Evolutionary conservation across 37 sponge, comb jelly and placozoan genomes (phyloP).

Genomic region (Amphimedon queenslandica): DNA sequence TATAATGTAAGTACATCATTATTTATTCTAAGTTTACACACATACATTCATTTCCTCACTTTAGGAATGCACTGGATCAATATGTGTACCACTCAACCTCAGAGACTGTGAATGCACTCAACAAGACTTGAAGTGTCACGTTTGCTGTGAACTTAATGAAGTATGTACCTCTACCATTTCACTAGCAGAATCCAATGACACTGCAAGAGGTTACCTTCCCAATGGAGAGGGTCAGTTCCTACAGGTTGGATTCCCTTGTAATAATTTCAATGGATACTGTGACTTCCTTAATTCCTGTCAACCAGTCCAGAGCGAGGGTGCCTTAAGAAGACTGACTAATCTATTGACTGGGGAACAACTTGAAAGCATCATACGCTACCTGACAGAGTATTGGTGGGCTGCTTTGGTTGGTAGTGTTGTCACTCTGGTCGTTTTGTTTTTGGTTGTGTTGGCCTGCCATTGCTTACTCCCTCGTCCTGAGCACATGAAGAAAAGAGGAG

Average conservation of each 20-base stretch:
- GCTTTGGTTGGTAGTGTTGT: constrained; percentile 48
- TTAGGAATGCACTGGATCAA: constrained; percentile 57
- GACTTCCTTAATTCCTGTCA: constrained; percentile 62
- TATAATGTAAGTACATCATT: no score
- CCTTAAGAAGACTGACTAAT: constrained; percentile 9
- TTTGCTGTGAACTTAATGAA: constrained; percentile 43
- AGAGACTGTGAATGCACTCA: constrained; percentile 45
- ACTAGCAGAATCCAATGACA: neutral
- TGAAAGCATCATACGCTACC: constrained; percentile 18
- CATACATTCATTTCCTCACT: neutral
- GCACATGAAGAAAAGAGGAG: constrained; percentile 28
- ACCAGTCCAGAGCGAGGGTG: constrained; percentile 21
- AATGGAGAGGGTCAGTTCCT: constrained; percentile 4
- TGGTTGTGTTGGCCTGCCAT: constrained; percentile 60
- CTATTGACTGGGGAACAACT: constrained; percentile 9
- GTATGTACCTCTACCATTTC: constrained; percentile 26
- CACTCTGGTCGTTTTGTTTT: constrained; percentile 51
- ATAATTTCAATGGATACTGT: constrained; percentile 63
- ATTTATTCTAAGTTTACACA: no score
- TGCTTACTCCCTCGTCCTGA: constrained; percentile 57
- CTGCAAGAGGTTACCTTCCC: constrained; percentile 1
- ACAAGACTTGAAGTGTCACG: constrained; percentile 27
- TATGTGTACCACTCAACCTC: constrained; percentile 44
- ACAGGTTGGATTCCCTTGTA: constrained; percentile 48
- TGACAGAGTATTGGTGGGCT: constrained; percentile 67